These are phyloP conservation scores for Platycnemis pennipes DNA, from an alignment of 2,888 invertebrate genomes.

Conservation along the genomic window DNA sequence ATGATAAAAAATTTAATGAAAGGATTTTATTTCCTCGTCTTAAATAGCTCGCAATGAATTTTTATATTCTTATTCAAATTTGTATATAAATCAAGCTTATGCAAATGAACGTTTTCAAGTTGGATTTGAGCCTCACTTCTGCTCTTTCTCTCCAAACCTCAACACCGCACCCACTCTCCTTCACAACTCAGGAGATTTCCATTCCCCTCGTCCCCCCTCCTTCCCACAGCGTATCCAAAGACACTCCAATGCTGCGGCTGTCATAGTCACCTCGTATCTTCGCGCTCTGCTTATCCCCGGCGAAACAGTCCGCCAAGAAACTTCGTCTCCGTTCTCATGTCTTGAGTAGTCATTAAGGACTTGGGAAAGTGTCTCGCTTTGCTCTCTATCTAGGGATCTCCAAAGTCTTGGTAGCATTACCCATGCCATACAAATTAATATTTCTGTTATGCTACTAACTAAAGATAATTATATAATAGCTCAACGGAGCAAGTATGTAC, in stretches of 20 bases:
- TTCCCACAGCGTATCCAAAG: not conserved
- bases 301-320: not conserved
- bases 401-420: not conserved
- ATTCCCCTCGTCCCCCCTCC: not conserved
- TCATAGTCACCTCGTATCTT: not conserved
- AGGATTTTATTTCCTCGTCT: too few relatives aligned
- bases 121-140: not conserved
- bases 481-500: too few relatives aligned
- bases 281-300: not conserved
- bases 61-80: too few relatives aligned
- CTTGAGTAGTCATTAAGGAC: slow-evolving; percentile 18
- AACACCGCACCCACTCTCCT: not conserved
- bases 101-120: too few relatives aligned
- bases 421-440: not conserved
- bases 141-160: not conserved
- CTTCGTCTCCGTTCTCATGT: slow-evolving; percentile 1
- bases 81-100: too few relatives aligned
- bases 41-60: too few relatives aligned
- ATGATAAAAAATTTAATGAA: too few relatives aligned
- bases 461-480: not conserved
- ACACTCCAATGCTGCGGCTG: not conserved
- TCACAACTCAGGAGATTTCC: not conserved
- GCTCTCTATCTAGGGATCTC: not conserved
- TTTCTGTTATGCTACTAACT: not conserved
- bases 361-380: not conserved